Percentiles rank a stretch among this genome's conserved stretches.
phyloP scores from a whole-genome alignment of 2,797 vertebrate species.

The Amazonetta brasiliensis region DNA sequence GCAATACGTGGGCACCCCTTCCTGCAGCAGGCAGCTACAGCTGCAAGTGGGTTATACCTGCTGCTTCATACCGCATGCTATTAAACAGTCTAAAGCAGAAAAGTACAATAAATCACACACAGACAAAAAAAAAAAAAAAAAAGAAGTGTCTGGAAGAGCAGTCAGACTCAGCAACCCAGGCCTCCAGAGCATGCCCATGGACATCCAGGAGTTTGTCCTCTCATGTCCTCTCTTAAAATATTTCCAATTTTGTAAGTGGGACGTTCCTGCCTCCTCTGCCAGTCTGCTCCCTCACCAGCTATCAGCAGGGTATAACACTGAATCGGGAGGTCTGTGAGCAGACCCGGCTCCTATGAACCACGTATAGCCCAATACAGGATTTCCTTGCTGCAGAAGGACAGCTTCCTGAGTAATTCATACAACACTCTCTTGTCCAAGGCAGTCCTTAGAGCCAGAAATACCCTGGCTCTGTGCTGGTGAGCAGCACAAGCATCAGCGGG shows the following conservation, averaged over 20 bases:
- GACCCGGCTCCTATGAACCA: neutral
- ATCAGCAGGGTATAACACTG: neutral
- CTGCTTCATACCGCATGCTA: neutral
- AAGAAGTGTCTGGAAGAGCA: neutral
- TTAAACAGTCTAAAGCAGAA: neutral
- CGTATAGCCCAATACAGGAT: conserved; percentile 32
- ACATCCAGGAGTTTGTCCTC: neutral
- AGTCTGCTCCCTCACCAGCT: neutral
- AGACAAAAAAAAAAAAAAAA: neutral
- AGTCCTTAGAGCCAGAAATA: neutral
- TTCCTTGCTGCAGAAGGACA: conserved; percentile 34
- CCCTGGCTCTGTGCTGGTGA: neutral
- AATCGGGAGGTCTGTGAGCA: neutral
- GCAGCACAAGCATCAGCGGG: neutral
- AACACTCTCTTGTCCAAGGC: neutral
- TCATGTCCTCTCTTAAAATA: neutral
- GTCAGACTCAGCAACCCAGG: neutral
- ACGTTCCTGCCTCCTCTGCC: neutral
- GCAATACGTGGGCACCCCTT: neutral
- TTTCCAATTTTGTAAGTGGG: neutral
- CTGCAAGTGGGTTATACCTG: neutral
- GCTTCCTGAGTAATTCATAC: conserved; percentile 12
- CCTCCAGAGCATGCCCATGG: accelerated
- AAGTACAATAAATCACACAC: neutral
- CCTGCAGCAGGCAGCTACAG: neutral